Evolutionary conservation across 2,888 invertebrate genomes (phyloP).

Genomic region (Polydesmus complanatus): DNA sequence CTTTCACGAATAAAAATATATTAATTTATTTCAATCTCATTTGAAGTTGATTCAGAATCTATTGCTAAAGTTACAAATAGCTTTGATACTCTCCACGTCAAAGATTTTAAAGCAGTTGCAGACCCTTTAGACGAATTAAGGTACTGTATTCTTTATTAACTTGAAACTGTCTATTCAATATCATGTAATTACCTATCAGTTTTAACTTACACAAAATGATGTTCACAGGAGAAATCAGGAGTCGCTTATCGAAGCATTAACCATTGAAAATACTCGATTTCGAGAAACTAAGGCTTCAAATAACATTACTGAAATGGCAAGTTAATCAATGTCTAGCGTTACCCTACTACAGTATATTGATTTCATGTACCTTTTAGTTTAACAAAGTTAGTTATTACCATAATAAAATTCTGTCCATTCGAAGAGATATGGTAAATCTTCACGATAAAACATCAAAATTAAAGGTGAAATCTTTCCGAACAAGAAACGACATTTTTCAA

Average conservation of each 20-base stretch:
- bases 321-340: not conserved
- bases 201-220: not conserved
- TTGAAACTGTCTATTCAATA: too few species aligned
- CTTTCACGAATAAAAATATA: too few species aligned
- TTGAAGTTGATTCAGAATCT: not conserved
- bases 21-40: too few species aligned
- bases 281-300: conserved; percentile 20
- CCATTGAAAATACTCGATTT: conserved; percentile 31
- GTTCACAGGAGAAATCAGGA: conserved; percentile 28
- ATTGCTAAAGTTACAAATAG: not conserved
- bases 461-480: not conserved
- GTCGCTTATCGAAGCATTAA: conserved; percentile 30
- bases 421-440: conserved; percentile 10
- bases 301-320: conserved; percentile 25
- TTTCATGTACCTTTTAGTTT: conserved; percentile 5
- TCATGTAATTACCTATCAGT: not conserved
- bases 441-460: conserved; percentile 9
- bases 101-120: conserved; percentile 21
- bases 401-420: conserved; percentile 4
- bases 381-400: conserved; percentile 11
- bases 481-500: not conserved
- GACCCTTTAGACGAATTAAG: conserved; percentile 12
- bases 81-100: conserved; percentile 19
- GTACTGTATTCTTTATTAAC: too few species aligned
- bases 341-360: not conserved